phyloP scores from a whole-genome alignment of 2,888 invertebrate genomes.

The Geotrupes spiniger region DNA sequence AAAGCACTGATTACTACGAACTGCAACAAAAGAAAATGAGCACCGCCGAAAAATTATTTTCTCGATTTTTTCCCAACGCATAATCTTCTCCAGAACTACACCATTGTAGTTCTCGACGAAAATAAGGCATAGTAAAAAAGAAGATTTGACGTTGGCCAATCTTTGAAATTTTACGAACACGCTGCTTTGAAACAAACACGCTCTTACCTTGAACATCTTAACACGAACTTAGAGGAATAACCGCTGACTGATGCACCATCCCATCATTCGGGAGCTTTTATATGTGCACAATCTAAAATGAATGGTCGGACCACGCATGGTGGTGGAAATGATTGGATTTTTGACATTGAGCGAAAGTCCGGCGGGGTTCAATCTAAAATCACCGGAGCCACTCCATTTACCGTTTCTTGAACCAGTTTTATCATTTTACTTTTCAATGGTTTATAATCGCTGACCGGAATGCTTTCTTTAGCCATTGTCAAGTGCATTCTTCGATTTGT shows the following conservation, averaged over 20 bases:
- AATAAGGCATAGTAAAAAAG: too few species aligned
- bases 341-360: constrained; percentile 27
- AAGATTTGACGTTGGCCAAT: too few species aligned
- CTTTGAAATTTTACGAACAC: too few species aligned
- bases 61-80: neutral
- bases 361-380: constrained; percentile 20
- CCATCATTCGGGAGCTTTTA: constrained; percentile 19
- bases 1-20: constrained; percentile 20
- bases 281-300: constrained; percentile 25
- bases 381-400: constrained; percentile 28
- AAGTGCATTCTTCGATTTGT: constrained; percentile 10
- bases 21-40: constrained; percentile 19
- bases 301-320: constrained; percentile 21
- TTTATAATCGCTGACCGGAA: constrained; percentile 1
- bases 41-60: constrained; percentile 11
- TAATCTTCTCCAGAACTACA: neutral
- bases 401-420: constrained; percentile 31
- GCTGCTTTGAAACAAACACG: too few species aligned
- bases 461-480: constrained; percentile 24
- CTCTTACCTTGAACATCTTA: constrained; percentile 17
- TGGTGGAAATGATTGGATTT: constrained; percentile 27
- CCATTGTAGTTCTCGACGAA: too few species aligned
- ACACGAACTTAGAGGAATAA: constrained; percentile 8
- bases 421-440: constrained; percentile 32
- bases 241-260: constrained; percentile 20